A percentile compares a stretch with the other conserved stretches of the same genome.
Evolutionary conservation across 2,113 vertebrate species (phyloP).

Genomic region (Hoplias malabaricus): DNA sequence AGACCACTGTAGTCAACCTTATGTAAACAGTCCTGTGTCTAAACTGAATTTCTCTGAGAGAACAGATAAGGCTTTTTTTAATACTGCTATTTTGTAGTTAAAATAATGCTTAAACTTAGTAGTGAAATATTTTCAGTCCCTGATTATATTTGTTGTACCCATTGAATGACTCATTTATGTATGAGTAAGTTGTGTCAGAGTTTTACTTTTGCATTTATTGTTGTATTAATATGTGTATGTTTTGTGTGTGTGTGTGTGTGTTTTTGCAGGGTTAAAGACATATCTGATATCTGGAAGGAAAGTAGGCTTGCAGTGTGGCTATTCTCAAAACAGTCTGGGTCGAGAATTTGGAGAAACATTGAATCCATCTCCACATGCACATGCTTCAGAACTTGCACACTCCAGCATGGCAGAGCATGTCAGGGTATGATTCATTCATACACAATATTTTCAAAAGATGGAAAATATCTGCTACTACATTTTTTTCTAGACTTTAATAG

Average conservation of each 20-base stretch:
- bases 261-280: slow-evolving; percentile 60
- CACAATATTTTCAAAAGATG: not conserved
- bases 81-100: no score
- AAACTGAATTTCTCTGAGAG: no score
- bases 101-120: no score
- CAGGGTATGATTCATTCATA: slow-evolving; percentile 19
- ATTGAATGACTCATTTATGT: no score
- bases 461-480: not conserved
- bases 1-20: no score
- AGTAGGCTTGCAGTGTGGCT: slow-evolving; percentile 74
- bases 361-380: slow-evolving; percentile 35
- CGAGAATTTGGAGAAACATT: slow-evolving; percentile 11
- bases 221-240: not conserved
- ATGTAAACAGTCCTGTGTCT: no score
- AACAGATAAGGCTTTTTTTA: no score
- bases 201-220: not conserved
- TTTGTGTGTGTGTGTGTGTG: not conserved
- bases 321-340: slow-evolving; percentile 68
- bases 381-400: slow-evolving; percentile 63
- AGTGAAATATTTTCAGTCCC: no score
- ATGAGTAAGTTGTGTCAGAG: no score
- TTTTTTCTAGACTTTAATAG: no score
- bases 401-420: slow-evolving; percentile 11
- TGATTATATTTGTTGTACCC: no score
- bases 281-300: slow-evolving; percentile 86